Conservation (phyloP, 2,113 vertebrate genomes). For the Lepus timidus region DNA sequence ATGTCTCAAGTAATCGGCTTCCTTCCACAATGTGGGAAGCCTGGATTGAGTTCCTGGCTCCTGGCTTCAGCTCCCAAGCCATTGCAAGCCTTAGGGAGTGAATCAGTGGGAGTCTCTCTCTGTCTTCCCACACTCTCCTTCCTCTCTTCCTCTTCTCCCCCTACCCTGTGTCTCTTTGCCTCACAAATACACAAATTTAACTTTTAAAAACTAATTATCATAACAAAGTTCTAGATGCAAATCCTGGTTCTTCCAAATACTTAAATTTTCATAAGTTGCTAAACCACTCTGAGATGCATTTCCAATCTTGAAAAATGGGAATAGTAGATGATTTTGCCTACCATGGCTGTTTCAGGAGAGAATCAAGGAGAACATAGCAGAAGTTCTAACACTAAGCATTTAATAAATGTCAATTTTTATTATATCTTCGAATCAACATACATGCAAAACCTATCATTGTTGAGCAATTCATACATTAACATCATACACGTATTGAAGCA, state of each 20-base stretch:
- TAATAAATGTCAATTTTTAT: neutral
- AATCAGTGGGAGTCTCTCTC: no score
- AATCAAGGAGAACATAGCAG: constrained; percentile 8
- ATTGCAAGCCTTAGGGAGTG: no score
- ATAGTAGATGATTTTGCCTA: neutral
- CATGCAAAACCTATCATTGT: neutral
- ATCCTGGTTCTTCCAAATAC: neutral
- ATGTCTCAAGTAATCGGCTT: no score
- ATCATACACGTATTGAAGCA: neutral
- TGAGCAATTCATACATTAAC: neutral
- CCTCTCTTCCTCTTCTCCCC: no score
- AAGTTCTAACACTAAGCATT: neutral
- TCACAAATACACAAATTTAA: no score
- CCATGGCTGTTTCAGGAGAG: neutral
- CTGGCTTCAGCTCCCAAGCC: no score
- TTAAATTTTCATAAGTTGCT: constrained; percentile 6
- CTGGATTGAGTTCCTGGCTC: no score
- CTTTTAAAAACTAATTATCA: no score
- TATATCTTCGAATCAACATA: neutral
- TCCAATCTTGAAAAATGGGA: constrained; percentile 19
- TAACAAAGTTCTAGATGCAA: neutral
- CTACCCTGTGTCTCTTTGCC: neutral
- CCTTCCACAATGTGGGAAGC: no score
- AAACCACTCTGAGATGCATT: neutral
- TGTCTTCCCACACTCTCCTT: no score